A percentile compares a stretch with the other conserved stretches of the same genome.
phyloP scores from a whole-genome alignment of 2,797 vertebrate species.

The Geotrypetes seraphini region DNA sequence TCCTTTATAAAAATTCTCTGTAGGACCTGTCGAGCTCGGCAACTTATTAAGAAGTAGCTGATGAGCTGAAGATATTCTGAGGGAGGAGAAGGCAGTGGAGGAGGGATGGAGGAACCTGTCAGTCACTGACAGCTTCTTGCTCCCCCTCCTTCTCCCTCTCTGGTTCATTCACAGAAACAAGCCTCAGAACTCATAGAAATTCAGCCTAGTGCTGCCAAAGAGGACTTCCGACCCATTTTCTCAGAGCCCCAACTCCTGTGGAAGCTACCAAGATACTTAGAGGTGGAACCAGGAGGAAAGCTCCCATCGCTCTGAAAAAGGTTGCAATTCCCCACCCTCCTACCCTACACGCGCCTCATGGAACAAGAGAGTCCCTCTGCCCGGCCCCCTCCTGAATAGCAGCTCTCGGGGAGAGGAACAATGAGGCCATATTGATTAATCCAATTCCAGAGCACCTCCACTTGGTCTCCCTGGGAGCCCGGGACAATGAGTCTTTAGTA shows the following conservation, averaged over 20 bases:
- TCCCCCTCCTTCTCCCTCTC: not conserved
- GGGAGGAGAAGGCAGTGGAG: too few relatives aligned
- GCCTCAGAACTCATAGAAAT: not conserved
- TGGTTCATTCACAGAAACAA: conserved; percentile 2
- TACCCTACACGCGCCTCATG: conserved; percentile 5
- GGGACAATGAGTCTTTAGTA: conserved; percentile 46
- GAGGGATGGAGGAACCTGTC: not conserved
- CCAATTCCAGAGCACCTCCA: conserved; percentile 42
- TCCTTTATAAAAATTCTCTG: too few relatives aligned
- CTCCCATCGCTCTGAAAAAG: too few relatives aligned
- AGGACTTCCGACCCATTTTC: conserved; percentile 9
- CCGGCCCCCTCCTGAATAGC: conserved; percentile 30
- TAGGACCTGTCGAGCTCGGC: too few relatives aligned
- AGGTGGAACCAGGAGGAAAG: not conserved
- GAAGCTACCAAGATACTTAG: conserved; percentile 5
- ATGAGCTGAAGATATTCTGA: too few relatives aligned
- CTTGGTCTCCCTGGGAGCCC: conserved; percentile 43
- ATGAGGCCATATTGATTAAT: conserved; percentile 32
- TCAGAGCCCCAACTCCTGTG: conserved; percentile 10
- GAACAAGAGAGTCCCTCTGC: conserved; percentile 1
- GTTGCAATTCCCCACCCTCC: not conserved
- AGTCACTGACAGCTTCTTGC: conserved; percentile 3
- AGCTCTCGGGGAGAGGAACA: conserved; percentile 24
- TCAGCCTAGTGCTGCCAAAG: not conserved
- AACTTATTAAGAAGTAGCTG: too few relatives aligned